Percentiles rank a stretch among this genome's conserved stretches.
These are phyloP conservation scores for Paramormyrops kingsleyae DNA, from an alignment of 2,113 vertebrate genomes.

Conservation along the genomic window DNA sequence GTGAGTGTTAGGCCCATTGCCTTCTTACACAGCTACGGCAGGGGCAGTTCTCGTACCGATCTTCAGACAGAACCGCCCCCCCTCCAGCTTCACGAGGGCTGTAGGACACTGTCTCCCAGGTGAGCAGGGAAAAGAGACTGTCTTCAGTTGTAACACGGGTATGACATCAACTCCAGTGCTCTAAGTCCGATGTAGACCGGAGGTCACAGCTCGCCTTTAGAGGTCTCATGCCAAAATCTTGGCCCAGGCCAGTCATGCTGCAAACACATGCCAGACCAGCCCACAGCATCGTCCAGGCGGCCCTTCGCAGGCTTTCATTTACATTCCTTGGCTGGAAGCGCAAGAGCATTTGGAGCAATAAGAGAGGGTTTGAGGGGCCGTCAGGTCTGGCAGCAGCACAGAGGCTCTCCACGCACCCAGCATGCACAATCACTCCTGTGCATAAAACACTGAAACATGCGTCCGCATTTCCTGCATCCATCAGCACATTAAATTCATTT, in stretches of 20 bases:
- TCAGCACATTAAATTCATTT: neutral
- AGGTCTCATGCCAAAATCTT: neutral
- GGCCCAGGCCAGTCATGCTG: neutral
- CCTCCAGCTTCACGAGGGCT: neutral
- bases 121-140: neutral
- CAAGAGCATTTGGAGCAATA: neutral
- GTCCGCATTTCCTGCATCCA: neutral
- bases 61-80: neutral
- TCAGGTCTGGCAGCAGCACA: neutral
- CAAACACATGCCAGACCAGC: neutral
- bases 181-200: neutral
- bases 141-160: neutral
- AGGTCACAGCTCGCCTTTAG: neutral
- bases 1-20: neutral
- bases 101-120: neutral
- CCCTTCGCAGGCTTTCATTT: slow-evolving; percentile 1
- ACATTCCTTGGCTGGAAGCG: neutral
- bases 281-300: neutral
- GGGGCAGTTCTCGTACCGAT: neutral
- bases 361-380: neutral
- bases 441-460: neutral
- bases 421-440: neutral
- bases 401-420: neutral
- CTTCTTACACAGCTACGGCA: neutral
- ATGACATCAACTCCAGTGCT: neutral